These are phyloP conservation scores for Passer domesticus DNA, from an alignment of 2,113 vertebrate genomes.

Conservation along the genomic window DNA sequence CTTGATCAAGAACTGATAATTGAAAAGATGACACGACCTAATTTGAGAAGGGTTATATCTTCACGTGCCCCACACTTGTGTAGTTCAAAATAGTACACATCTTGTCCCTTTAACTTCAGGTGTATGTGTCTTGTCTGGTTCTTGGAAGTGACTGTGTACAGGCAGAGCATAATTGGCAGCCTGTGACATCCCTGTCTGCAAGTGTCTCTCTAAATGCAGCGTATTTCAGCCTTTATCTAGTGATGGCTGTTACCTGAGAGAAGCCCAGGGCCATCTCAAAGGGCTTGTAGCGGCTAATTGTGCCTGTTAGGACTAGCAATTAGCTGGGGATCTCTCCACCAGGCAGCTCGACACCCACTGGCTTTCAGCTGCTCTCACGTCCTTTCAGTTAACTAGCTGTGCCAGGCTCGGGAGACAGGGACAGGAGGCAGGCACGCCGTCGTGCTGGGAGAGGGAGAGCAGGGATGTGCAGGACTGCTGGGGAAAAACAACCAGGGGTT, in stretches of 20 bases:
- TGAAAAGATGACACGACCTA: slow-evolving; percentile 46
- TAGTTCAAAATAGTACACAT: slow-evolving; percentile 57
- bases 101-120: slow-evolving; percentile 65
- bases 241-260: slow-evolving; percentile 83
- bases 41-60: slow-evolving; percentile 39
- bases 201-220: slow-evolving; percentile 76
- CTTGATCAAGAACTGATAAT: slow-evolving; percentile 52
- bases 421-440: slow-evolving; percentile 48
- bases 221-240: slow-evolving; percentile 78
- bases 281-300: slow-evolving; percentile 83
- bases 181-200: slow-evolving; percentile 79
- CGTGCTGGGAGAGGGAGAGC: background rate
- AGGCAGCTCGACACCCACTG: slow-evolving; percentile 75
- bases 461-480: background rate
- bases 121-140: slow-evolving; percentile 64
- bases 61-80: background rate
- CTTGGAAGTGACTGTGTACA: slow-evolving; percentile 74
- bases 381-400: slow-evolving; percentile 71
- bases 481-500: background rate
- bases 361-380: slow-evolving; percentile 72
- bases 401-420: slow-evolving; percentile 65
- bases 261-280: slow-evolving; percentile 80
- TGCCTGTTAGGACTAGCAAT: slow-evolving; percentile 83
- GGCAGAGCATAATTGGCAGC: slow-evolving; percentile 80
- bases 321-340: slow-evolving; percentile 74